These are phyloP conservation scores for Orientallactaga bullata DNA, from an alignment of 2,113 vertebrate genomes.

Conservation along the genomic window DNA sequence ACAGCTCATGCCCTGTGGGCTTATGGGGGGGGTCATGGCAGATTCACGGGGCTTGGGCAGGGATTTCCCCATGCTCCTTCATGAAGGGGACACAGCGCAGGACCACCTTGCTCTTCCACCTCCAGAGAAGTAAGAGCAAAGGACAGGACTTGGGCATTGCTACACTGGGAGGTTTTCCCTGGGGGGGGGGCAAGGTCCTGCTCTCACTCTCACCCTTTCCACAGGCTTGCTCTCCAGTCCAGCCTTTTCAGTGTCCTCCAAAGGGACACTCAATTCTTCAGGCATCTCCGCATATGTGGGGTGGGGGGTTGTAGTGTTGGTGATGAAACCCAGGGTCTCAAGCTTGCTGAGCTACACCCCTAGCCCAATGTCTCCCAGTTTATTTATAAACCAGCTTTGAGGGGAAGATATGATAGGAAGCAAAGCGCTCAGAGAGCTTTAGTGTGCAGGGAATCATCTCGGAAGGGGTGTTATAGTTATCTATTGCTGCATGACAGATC, in stretches of 20 bases:
- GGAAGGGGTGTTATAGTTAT: neutral
- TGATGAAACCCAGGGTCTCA: no score
- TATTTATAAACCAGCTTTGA: neutral
- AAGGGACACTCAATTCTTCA: no score
- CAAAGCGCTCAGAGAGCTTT: neutral
- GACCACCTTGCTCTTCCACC: constrained; percentile 2
- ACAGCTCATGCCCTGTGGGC: constrained; percentile 66
- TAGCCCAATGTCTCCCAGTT: neutral
- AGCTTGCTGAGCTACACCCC: neutral
- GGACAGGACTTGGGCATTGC: neutral
- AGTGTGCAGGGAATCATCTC: neutral
- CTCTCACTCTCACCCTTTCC: no score
- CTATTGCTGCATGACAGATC: neutral
- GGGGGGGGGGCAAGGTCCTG: neutral
- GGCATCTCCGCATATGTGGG: no score
- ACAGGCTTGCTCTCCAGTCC: no score
- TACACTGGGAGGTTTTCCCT: neutral
- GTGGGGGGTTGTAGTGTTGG: no score
- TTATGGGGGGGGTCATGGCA: constrained; percentile 23
- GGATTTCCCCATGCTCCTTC: constrained; percentile 60
- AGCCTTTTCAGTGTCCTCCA: no score
- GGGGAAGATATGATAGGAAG: neutral
- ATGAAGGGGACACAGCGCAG: neutral
- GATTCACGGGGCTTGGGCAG: constrained; percentile 1
- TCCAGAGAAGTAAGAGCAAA: neutral